Base-by-base conservation (phyloP, 2,113 vertebrate genomes). In the Nipponia nippon region DNA sequence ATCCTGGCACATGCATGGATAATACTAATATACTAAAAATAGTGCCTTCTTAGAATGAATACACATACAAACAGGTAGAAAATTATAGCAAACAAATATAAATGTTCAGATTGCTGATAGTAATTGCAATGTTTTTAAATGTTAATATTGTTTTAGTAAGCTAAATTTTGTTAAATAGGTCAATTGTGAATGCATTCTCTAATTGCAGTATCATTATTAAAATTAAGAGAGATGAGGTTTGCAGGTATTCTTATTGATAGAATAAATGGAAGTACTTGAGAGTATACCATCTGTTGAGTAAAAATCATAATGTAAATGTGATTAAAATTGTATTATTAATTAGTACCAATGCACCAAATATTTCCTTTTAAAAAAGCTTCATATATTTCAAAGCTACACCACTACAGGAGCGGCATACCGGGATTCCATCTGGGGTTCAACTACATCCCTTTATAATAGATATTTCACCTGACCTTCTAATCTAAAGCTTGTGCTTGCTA, bases 401-500 rank as follows among this genome's bases (percentile, higher is more conserved):
- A 69, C 36, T 52, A 59, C 25, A 72, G 49, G 40, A 92, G 55
- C 0, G 0, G 30, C 55, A 83, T n/a, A 82, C 30, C 27, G 5
- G 2, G 36, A 47, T 85, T 95, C 87, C 38, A 86, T 66, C n/a
- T 1, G 0, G 18, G 58, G 70, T 89, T 93, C 89, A 87, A 9
- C 53, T 83, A 38, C 61, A 93, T 88, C 55, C 50, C 16, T 91
- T 84, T 80, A 56, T 15, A 77, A 75, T 2, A 95, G 81, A 70
- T 94, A 83, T 96, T 96, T 95, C 93, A 80, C 70, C 89, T 93
- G 87, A 95, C 94, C 94, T 95, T 93, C 89, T 96, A 96, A 95
- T 96, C 96, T 89, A 82, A 94, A 93, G 83, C 89, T 95, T 94
- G 53, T 66, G 42, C 91, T 96, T 83, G 73, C 75, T 86, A 78